Percentiles rank a stretch among this genome's conserved stretches.
Conservation (phyloP, 2,888 invertebrate genomes). For the Chorisops tibialis region DNA sequence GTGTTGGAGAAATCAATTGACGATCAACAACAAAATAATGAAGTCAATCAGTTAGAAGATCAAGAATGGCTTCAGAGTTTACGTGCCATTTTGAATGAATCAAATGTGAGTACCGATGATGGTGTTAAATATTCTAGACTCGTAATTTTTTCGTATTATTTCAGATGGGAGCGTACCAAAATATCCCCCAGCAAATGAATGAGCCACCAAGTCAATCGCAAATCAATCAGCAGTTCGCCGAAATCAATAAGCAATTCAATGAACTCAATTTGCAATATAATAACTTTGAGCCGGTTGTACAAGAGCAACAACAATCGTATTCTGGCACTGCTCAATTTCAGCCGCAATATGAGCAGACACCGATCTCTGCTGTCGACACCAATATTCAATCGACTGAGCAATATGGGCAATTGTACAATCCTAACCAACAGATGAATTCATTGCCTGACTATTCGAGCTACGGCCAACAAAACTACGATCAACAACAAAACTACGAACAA, state of each 20-base stretch:
- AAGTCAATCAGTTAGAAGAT: constrained; percentile 42
- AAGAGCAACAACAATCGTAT: constrained; percentile 32
- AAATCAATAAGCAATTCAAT: constrained; percentile 49
- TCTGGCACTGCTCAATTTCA: constrained; percentile 28
- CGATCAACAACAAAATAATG: constrained; percentile 44
- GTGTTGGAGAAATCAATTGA: constrained; percentile 45
- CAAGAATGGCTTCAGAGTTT: constrained; percentile 50
- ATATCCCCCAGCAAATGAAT: neutral
- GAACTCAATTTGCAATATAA: constrained; percentile 49
- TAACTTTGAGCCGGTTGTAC: constrained; percentile 29
- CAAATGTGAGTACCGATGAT: constrained; percentile 34
- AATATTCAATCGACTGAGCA: constrained; percentile 21
- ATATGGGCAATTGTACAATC: constrained; percentile 23
- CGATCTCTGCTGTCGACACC: constrained; percentile 7
- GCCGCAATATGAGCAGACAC: constrained; percentile 29
- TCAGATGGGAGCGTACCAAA: no score
- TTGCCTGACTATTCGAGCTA: constrained; percentile 6
- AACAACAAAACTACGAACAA: constrained; percentile 21
- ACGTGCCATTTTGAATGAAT: constrained; percentile 37
- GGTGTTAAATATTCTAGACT: no score
- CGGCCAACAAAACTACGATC: constrained; percentile 10
- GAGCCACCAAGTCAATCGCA: constrained; percentile 34
- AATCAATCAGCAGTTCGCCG: constrained; percentile 49
- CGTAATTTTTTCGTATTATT: no score
- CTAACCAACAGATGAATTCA: constrained; percentile 19